Conservation (phyloP, 2,888 invertebrate genomes). For the Cybosia mesomella region DNA sequence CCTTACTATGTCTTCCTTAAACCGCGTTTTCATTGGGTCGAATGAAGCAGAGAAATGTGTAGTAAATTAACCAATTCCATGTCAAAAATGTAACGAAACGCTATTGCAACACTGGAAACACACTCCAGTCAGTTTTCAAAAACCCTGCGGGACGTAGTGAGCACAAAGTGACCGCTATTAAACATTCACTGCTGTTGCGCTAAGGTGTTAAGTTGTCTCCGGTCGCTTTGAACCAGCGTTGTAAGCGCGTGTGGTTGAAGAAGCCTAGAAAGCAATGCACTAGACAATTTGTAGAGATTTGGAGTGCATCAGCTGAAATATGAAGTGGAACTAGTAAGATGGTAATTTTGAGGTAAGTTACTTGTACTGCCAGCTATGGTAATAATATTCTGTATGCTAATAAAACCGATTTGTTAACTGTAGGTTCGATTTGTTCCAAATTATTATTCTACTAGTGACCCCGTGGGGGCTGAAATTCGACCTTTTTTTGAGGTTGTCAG, state of each 20-base stretch:
- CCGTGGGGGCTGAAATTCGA: too few relatives aligned
- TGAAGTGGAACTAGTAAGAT: constrained; percentile 1
- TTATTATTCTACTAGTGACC: too few relatives aligned
- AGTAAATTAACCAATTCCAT: too few relatives aligned
- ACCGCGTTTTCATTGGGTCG: too few relatives aligned
- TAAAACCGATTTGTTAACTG: too few relatives aligned
- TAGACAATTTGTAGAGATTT: constrained; percentile 48
- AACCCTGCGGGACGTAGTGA: constrained; percentile 73
- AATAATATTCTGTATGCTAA: too few relatives aligned
- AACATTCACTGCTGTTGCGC: constrained; percentile 74
- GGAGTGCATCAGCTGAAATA: constrained; percentile 23
- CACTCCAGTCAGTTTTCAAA: constrained; percentile 67
- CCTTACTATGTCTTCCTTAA: too few relatives aligned
- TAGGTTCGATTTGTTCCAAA: too few relatives aligned
- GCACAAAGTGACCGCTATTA: constrained; percentile 84
- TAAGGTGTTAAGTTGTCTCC: constrained; percentile 67
- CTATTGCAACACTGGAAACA: constrained; percentile 61
- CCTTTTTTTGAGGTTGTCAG: too few relatives aligned
- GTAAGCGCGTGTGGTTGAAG: constrained; percentile 37
- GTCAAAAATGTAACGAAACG: too few relatives aligned
- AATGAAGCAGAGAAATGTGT: too few relatives aligned
- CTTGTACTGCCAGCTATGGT: not conserved
- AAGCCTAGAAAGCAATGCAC: constrained; percentile 34
- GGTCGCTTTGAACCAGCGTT: constrained; percentile 50
- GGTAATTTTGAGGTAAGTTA: not conserved